Evolutionary conservation across 1,140 invertebrate species (phyloP), one percentile per base, ranked within the genome.

Genomic region (Macrosteles quadrilineatus): DNA sequence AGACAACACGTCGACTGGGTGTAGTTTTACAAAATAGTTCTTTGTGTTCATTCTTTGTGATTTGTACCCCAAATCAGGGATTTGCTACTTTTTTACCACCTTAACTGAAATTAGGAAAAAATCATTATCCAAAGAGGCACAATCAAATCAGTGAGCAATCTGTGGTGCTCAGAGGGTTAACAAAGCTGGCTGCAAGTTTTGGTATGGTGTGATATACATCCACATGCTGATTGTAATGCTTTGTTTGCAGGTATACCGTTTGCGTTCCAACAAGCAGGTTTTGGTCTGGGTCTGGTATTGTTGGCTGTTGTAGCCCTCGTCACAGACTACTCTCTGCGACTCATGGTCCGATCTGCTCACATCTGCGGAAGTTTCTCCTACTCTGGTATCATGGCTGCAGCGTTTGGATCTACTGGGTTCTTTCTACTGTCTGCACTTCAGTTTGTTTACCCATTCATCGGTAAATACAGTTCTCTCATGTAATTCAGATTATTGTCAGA

Each of bases 371-470:
- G 88, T 72, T 92, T 89, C 80, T 91, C 91, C 30, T 96, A 96
- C 79, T 92, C 94, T 76, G 92, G 92, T 66, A 85, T 95, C 71
- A 92, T 94, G 86, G 85, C 91, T 72, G 88, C 90, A 1, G 90
- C 92, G 19, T 95, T 93, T 80, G 94, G 94, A 21, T 85, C 85
- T 76, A 83, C 88, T 55, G 93, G 93, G 12, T 95, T 91, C 81
- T 88, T 91, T 74, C 80, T 94, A 45, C 81, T 95, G 1, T 91
- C 91, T 0, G 78, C 87, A 27, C 81, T 95, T 53, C 93, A 96
- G 77, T 94, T 95, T 76, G 84, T 92, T 73, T 95, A 95, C 83
- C 94, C 93, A 14, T 91, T 95, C 74, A 90, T 95, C 76, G 92
- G 93, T 93, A 83, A 85, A 83, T 81, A 66, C 19, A 53, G 2